phyloP scores from a whole-genome alignment of 2,797 vertebrate genomes.

The Xenops minutus region DNA sequence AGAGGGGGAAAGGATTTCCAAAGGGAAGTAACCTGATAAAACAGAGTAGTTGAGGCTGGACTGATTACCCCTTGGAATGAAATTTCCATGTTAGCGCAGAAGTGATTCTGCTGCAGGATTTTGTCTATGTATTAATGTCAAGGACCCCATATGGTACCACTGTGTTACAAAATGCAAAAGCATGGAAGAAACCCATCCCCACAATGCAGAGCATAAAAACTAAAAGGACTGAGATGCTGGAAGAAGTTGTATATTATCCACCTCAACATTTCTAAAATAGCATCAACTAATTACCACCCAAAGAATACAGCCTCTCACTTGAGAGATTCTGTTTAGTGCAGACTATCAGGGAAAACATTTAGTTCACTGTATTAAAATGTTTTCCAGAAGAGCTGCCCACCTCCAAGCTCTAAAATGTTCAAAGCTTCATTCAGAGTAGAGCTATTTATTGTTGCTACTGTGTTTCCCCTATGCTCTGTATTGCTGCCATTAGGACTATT shows the following conservation, averaged over 20 bases:
- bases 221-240: background rate
- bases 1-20: background rate
- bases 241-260: background rate
- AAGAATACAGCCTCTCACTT: slow-evolving; percentile 3
- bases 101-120: background rate
- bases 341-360: slow-evolving; percentile 17
- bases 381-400: slow-evolving; percentile 13
- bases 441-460: background rate
- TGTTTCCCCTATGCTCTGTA: background rate
- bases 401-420: slow-evolving; percentile 28
- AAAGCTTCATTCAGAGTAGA: background rate
- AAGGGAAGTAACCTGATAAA: background rate
- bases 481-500: background rate
- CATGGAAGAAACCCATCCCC: background rate
- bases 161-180: background rate
- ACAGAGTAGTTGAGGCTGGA: background rate
- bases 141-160: background rate
- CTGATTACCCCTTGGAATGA: background rate
- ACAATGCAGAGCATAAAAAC: background rate
- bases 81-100: background rate
- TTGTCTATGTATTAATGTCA: background rate
- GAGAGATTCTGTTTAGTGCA: slow-evolving; percentile 1
- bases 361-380: slow-evolving; percentile 9
- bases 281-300: background rate
- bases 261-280: background rate